phyloP scores from a whole-genome alignment of 2,888 invertebrate genomes.

The Tenthredo mesomela region DNA sequence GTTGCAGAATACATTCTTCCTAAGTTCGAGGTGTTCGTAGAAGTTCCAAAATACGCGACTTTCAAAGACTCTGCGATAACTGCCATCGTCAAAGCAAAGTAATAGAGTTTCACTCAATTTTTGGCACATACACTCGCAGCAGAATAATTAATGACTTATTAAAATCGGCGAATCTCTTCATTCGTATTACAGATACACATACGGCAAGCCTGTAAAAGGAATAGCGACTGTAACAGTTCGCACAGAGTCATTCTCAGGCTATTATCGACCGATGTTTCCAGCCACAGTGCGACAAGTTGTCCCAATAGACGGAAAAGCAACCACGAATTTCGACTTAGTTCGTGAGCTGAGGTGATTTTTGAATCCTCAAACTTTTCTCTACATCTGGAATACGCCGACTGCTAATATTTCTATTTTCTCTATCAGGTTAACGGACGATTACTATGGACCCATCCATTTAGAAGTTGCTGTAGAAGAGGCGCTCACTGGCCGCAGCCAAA shows the following conservation, averaged over 20 bases:
- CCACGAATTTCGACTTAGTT: constrained; percentile 88
- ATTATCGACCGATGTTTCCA: constrained; percentile 89
- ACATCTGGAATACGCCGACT: neutral
- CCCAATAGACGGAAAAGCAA: constrained; percentile 87
- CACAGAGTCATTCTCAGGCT: constrained; percentile 90
- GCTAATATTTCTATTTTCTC: neutral
- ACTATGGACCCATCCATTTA: constrained; percentile 89
- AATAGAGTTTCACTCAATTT: constrained; percentile 76
- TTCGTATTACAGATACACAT: constrained; percentile 84
- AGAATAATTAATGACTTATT: neutral
- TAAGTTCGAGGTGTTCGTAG: constrained; percentile 93
- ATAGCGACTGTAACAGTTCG: constrained; percentile 91
- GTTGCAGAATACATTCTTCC: constrained; percentile 96
- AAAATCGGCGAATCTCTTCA: constrained; percentile 43
- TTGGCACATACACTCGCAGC: neutral
- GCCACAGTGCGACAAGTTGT: constrained; percentile 80
- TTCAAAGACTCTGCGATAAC: constrained; percentile 89
- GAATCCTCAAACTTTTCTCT: neutral
- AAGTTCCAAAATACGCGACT: constrained; percentile 90
- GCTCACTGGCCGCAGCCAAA: constrained; percentile 91
- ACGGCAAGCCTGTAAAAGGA: constrained; percentile 92
- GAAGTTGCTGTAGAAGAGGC: constrained; percentile 95
- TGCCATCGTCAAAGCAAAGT: constrained; percentile 81
- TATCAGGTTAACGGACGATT: constrained; percentile 88
- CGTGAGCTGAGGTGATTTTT: constrained; percentile 81